These are phyloP conservation scores for Danaus chrysippus DNA, from an alignment of 2,888 invertebrate species.

Conservation along the genomic window DNA sequence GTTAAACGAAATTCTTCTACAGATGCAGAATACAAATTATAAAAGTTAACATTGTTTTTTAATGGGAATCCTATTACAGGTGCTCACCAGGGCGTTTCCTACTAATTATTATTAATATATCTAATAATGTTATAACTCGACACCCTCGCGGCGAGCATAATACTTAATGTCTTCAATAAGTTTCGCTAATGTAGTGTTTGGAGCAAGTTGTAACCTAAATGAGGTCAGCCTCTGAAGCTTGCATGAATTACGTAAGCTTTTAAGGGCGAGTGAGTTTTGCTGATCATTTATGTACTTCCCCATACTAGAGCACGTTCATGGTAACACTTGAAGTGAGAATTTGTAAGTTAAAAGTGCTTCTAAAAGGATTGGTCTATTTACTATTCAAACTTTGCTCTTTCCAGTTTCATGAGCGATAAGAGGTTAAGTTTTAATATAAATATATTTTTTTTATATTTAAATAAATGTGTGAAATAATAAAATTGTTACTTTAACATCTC, in stretches of 20 bases:
- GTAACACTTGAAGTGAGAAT: slow-evolving; percentile 22
- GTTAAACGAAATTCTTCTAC: no score
- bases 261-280: slow-evolving; percentile 49
- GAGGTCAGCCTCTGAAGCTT: slow-evolving; percentile 42
- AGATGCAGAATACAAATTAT: no score
- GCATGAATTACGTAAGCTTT: slow-evolving; percentile 52
- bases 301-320: slow-evolving; percentile 51
- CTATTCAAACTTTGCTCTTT: not conserved
- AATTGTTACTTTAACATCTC: no score
- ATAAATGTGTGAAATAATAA: no score
- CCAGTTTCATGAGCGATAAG: no score
- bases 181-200: slow-evolving; percentile 26
- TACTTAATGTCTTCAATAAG: slow-evolving; percentile 26
- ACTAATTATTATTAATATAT: no score
- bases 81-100: no score
- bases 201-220: slow-evolving; percentile 42
- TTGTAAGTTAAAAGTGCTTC: slow-evolving; percentile 1
- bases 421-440: no score
- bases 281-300: slow-evolving; percentile 48
- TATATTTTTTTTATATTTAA: no score
- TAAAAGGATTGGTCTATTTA: not conserved
- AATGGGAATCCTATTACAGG: no score
- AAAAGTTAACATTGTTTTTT: not conserved
- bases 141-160: slow-evolving; percentile 6
- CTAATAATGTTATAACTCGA: not conserved